phyloP scores from a whole-genome alignment of 2,113 vertebrate species.

The Tursiops truncatus region DNA sequence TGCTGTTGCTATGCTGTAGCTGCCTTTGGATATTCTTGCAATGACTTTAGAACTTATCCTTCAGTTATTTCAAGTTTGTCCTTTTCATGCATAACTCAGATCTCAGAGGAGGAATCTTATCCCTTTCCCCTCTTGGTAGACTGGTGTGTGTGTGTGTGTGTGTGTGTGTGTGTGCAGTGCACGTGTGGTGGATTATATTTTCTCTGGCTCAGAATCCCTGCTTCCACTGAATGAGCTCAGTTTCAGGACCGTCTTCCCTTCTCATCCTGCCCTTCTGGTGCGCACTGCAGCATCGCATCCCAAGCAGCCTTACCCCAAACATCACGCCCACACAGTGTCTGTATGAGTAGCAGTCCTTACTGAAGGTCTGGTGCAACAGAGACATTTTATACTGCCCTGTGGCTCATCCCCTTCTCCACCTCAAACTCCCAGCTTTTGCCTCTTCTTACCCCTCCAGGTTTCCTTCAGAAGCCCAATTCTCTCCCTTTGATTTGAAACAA shows the following conservation, averaged over 20 bases:
- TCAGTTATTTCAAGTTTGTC: neutral
- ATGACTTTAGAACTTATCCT: conserved; percentile 37
- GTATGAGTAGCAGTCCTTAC: neutral
- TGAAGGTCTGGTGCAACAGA: neutral
- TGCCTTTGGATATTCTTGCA: neutral
- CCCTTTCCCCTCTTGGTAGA: neutral
- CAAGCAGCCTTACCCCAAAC: neutral
- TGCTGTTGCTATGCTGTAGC: neutral
- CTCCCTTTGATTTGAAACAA: neutral
- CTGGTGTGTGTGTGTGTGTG: neutral
- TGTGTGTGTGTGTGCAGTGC: neutral
- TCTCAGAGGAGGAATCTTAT: neutral
- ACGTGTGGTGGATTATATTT: neutral
- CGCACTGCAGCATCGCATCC: neutral
- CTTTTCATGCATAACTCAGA: conserved; percentile 7
- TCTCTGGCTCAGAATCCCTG: conserved; percentile 11
- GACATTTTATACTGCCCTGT: neutral
- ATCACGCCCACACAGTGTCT: neutral
- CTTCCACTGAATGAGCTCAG: neutral
- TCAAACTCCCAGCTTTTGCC: neutral
- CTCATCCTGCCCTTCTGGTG: neutral
- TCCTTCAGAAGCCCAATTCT: neutral
- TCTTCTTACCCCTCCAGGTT: neutral
- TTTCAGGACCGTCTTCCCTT: neutral
- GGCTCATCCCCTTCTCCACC: neutral